Evolutionary conservation across 2,888 invertebrate species (phyloP).

Genomic region (Cerastis leucographa): DNA sequence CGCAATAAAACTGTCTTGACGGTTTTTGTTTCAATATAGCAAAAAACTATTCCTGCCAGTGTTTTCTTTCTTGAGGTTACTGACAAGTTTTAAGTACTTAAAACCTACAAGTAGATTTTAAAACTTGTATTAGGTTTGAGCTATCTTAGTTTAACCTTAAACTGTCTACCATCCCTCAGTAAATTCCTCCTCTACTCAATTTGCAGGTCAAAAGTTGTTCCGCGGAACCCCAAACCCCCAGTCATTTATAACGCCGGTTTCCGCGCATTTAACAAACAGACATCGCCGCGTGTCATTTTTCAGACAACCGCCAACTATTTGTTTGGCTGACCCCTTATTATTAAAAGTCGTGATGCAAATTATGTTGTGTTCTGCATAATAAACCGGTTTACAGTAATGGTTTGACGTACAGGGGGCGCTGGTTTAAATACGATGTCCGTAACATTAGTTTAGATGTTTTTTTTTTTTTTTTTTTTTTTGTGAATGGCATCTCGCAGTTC

Average conservation of each 20-base stretch:
- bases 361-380: conserved; percentile 12
- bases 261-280: conserved; percentile 72
- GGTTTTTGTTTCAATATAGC: too few relatives aligned
- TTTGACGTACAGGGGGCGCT: too few relatives aligned
- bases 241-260: conserved; percentile 60
- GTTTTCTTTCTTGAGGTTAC: not conserved
- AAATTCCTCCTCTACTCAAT: conserved; percentile 13
- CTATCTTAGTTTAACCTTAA: not conserved
- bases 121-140: not conserved
- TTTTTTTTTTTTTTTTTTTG: too few relatives aligned
- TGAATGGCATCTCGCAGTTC: too few relatives aligned
- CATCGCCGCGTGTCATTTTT: conserved; percentile 76
- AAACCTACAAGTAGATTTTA: not conserved
- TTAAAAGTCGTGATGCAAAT: conserved; percentile 58
- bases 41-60: too few relatives aligned
- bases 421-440: not conserved
- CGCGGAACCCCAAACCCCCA: conserved; percentile 22
- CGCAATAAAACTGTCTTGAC: too few relatives aligned
- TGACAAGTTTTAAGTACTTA: not conserved
- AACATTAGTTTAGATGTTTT: too few relatives aligned
- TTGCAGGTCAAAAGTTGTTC: conserved; percentile 40
- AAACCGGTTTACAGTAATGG: conserved; percentile 7
- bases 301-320: conserved; percentile 79
- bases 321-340: conserved; percentile 71
- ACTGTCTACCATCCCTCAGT: not conserved